Percentiles rank a stretch among this genome's conserved stretches.
phyloP scores from a whole-genome alignment of 64 coral and sea anemone genomes.

The Orbicella faveolata region DNA sequence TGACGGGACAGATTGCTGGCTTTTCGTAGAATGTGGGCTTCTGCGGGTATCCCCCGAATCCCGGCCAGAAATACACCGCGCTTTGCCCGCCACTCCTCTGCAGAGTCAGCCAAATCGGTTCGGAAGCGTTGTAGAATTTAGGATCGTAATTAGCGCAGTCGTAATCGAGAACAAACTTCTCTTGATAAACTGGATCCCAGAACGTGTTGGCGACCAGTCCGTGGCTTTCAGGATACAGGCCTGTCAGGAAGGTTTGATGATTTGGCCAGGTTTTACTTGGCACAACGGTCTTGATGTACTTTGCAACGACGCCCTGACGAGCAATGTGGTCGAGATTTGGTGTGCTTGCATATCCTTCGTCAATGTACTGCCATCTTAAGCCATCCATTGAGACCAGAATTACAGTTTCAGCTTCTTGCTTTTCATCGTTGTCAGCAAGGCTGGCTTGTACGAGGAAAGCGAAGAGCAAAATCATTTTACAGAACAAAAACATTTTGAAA shows the following conservation, averaged over 20 bases:
- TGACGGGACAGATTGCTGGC: constrained; percentile 50
- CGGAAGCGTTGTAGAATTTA: constrained; percentile 79
- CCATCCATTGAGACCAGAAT: constrained; percentile 67
- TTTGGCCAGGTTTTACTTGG: constrained; percentile 89
- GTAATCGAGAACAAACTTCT: constrained; percentile 71
- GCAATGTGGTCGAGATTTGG: constrained; percentile 73
- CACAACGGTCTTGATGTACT: constrained; percentile 69
- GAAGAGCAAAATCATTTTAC: background rate
- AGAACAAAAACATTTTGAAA: background rate
- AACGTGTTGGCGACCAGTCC: constrained; percentile 80
- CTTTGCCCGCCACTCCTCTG: constrained; percentile 57
- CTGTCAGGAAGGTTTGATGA: constrained; percentile 79
- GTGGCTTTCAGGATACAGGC: constrained; percentile 82
- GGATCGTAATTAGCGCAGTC: constrained; percentile 79
- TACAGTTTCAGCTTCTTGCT: background rate
- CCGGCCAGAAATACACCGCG: constrained; percentile 83
- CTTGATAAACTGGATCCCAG: constrained; percentile 79
- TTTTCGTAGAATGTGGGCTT: constrained; percentile 78
- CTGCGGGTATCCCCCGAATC: constrained; percentile 64
- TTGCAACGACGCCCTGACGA: constrained; percentile 54
- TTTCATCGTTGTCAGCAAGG: background rate
- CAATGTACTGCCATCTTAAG: constrained; percentile 62
- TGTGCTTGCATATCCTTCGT: constrained; percentile 50
- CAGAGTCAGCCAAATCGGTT: constrained; percentile 84
- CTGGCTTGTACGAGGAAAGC: background rate